phyloP scores from a whole-genome alignment of 2,113 vertebrate genomes.

The Corythornis madagascariensis region DNA sequence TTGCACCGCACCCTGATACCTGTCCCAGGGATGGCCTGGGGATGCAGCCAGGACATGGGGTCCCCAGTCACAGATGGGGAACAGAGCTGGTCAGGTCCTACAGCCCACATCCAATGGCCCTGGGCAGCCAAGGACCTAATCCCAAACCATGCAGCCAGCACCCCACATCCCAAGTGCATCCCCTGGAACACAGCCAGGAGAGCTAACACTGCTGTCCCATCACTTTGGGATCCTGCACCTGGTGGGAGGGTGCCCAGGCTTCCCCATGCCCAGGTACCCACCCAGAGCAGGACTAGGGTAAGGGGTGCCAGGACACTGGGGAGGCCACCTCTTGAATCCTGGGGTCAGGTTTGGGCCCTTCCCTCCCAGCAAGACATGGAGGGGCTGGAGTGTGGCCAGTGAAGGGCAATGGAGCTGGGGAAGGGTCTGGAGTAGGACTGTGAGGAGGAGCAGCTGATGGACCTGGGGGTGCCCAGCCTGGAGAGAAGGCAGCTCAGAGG shows the following conservation, averaged over 20 bases:
- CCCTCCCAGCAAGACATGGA: no score
- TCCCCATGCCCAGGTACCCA: neutral
- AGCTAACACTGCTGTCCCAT: accelerated
- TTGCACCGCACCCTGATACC: accelerated
- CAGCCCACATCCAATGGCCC: neutral
- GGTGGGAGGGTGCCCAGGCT: neutral
- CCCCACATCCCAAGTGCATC: neutral
- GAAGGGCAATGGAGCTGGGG: no score
- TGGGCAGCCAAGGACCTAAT: neutral
- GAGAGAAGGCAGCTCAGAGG: no score
- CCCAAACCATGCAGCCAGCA: neutral
- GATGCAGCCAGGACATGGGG: neutral
- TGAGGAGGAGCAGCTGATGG: no score
- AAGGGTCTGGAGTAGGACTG: no score
- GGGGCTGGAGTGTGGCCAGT: no score
- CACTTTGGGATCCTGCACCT: neutral
- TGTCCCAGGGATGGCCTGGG: neutral
- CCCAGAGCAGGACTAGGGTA: neutral
- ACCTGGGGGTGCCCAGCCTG: no score
- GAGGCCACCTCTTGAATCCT: no score
- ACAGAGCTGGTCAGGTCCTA: neutral
- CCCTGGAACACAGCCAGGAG: accelerated
- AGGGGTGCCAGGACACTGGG: neutral
- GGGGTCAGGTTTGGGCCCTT: no score
- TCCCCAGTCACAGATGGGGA: neutral